Conservation (phyloP, 2,797 vertebrate genomes). For the Acropternis orthonyx region DNA sequence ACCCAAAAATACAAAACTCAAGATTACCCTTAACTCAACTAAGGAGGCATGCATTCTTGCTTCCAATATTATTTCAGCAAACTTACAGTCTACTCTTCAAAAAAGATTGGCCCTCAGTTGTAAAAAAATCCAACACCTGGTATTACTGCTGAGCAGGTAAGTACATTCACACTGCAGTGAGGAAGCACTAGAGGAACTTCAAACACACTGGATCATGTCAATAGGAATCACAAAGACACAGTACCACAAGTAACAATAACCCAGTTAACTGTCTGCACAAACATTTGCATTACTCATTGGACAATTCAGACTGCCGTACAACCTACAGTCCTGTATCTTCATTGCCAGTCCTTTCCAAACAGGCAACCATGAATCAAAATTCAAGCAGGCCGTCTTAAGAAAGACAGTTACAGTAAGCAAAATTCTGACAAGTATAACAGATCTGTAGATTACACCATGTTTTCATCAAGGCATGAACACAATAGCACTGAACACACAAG, state of each 20-base stretch:
- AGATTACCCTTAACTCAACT: not conserved
- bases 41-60: not conserved
- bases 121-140: not conserved
- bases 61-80: not conserved
- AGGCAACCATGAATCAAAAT: not conserved
- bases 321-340: not conserved
- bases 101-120: not conserved
- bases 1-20: not conserved
- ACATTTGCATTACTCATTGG: fast-evolving
- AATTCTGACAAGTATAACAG: not conserved
- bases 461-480: not conserved
- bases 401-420: not conserved
- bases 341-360: not conserved
- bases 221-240: not conserved
- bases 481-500: not conserved
- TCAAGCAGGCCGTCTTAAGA: not conserved
- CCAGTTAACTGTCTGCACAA: not conserved
- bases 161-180: not conserved
- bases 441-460: not conserved
- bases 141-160: not conserved
- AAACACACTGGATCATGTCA: not conserved
- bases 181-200: not conserved
- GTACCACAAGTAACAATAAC: not conserved
- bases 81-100: not conserved
- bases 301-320: not conserved